Base-by-base conservation (phyloP, 2,888 invertebrate genomes). In the Anthophora plumipes region DNA sequence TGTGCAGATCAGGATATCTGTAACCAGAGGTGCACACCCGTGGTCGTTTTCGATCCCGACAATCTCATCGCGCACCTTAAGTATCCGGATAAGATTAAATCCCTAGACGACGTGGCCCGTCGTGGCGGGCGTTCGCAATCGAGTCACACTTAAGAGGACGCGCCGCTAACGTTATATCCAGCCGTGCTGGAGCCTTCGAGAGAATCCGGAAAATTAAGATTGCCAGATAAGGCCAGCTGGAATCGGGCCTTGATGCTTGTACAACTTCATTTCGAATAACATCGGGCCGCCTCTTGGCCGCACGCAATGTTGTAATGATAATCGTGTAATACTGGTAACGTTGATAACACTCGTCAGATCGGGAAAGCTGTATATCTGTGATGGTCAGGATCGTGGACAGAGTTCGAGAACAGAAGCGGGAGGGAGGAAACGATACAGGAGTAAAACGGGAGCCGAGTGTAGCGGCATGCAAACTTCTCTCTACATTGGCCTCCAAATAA, bases 161-260 rank as follows among this genome's bases (percentile, higher is more conserved):
- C 84, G 85, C 77, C 83, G 86, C 84, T 90, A 89, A 89, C 90
- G 88, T 91, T 88, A 90, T 89, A 90, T 88, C 82, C 85, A 77
- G 80, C 85, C 80, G 76, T 50, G 66, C 31, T 22, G 17, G 82
- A 72, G 46, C 54, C 86, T 63, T 72, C 59, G 57, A 85, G 85
- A 80, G 90, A 89, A 89, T 89, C 89, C 87, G 86, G 88, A 89
- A 89, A 91, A 91, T 91, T 91, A 91, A 91, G 91, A 91, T 91
- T 88, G 87, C 80, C 85, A 88, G 91, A 91, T 91, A 91, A 88
- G 87, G 83, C 66, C 70, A 54, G 60, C n/a, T 50, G 59, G 74
- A 76, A 77, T 69, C 63, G 71, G 39, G 63, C 67, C 75, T 70
- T 82, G 83, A 85, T 78, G 80, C 71, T 63, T 63, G 61, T 86